A percentile compares a stretch with the other conserved stretches of the same genome.
Conservation (phyloP, 2,113 vertebrate species). For the Passer montanus region DNA sequence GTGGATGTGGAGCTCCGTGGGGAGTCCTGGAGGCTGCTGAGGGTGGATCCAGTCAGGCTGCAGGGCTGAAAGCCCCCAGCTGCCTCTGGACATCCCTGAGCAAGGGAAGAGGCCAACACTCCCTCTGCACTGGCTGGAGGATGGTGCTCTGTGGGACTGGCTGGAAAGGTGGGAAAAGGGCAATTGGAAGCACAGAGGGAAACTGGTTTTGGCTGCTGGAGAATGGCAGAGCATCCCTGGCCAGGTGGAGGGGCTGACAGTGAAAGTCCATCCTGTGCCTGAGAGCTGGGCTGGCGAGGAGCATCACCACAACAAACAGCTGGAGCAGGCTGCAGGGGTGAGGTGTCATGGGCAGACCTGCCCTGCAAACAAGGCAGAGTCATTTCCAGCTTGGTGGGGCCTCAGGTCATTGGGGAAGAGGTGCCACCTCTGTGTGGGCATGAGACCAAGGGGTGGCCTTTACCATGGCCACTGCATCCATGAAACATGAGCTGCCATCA, state of each 20-base stretch:
- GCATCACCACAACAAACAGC: not conserved
- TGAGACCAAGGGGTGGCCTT: not conserved
- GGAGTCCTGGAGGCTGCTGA: not conserved
- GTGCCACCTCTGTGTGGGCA: not conserved
- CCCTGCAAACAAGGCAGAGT: not conserved
- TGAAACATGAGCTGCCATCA: accelerated
- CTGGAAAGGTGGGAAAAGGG: not conserved
- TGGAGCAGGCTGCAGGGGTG: not conserved
- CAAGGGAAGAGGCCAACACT: not conserved
- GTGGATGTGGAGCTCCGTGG: not conserved
- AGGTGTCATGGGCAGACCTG: accelerated
- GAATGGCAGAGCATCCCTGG: not conserved
- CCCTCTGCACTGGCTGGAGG: not conserved
- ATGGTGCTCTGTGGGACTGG: not conserved
- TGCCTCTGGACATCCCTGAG: not conserved
- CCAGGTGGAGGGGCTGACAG: not conserved
- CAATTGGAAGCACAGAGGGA: not conserved
- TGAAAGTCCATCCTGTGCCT: not conserved
- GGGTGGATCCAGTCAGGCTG: not conserved
- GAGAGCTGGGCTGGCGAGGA: not conserved
- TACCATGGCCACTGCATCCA: not conserved
- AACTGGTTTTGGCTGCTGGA: not conserved
- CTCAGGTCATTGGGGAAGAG: not conserved
- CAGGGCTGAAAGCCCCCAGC: not conserved
- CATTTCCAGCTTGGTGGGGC: no score